Base-by-base conservation (phyloP, 2,797 vertebrate genomes). In the Amblyraja radiata region DNA sequence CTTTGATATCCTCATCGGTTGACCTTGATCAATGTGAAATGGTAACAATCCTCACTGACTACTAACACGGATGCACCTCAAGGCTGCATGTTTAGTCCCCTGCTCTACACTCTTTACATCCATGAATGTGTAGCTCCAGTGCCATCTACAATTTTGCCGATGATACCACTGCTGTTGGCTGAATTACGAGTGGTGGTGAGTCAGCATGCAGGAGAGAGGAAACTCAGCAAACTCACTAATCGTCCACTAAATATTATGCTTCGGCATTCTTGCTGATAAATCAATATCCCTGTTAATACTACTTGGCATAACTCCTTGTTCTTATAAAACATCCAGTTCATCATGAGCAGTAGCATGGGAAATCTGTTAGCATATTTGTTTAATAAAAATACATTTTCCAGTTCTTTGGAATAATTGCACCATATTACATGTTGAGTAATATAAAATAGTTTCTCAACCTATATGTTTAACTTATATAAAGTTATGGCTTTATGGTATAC, bases 271-370 rank as follows among this genome's bases (percentile, higher is more conserved):
- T 88, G 84, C n/a, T 68, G 61, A 63, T 63, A 88, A 88, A 63
- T 88, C 84, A 88, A 23, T 68, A 86, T 88, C n/a, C 7, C n/a
- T 88, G 16, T 16, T 32, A 88, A 36, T 88, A 61, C 8, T 65
- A 65, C 84, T 88, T 88, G 54, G 84, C 84, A 88, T 88, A 88
- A 88, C 84, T 68, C n/a, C 61, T 68, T 68, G 84, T 88, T 88
- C 63, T 88, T 88, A 88, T 88, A 88, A 88, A 88, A 88, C 61
- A 16, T 21, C n/a, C 61, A 36, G 61, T 8, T 88, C 61, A 88
- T 68, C 32, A 14, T 88, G n/a, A 88, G 14, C 63, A 65, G 32
- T 88, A 63, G 63, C n/a, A 28, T 68, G 61, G 61, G 61, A 21
- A 63, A 36, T 36, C 77, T 88, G 84, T 32, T 88, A 88, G 61